Base-by-base conservation (phyloP, 2,888 invertebrate genomes). In the Morinoia aosen region DNA sequence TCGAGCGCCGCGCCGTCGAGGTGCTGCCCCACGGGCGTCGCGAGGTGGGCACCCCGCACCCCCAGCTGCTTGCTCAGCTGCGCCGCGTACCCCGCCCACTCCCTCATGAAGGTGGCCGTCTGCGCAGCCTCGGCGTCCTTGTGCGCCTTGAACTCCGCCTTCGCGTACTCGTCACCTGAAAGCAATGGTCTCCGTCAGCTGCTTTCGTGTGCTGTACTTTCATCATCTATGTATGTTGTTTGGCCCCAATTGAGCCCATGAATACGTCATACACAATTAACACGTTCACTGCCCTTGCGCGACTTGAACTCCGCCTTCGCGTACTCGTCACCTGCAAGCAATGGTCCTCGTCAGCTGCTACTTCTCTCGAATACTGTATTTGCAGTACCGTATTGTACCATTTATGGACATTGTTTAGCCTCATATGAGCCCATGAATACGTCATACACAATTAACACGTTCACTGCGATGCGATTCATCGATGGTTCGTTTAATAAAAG, bases 41-140 rank as follows among this genome's bases (percentile, higher is more conserved):
- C 97, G 88, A 98, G 97, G 7, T 97, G 98, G 96, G 98, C 98
- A 14, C 98, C 98, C 40, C 98, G 97, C 12, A 98, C 97, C 95
- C 98, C 98, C 96, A 98, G 97, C 97, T 99, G 99, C 97, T 98
- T 98, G 0, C 98, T 98, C 96, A 99, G 97, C 14, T 98, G 98
- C 56, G 98, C 97, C 19, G 98, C 98, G 97, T 99, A 99, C 97
- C 98, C 99, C 95, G 98, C 98, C 99, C 99, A 99, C 97, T 99
- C 99, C 58, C 98, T 98, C 97, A 99, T 98, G 97, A 99, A 99
- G 95, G 98, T 98, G 33, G 98, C 97, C 0, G 98, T 98, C 97
- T 99, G 98, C 91, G 97, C 97, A 0, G 98, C 98, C 97, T 98
- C 98, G n/a, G 97, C 97, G 19, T 97, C 98, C 97, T 98, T 98